Evolutionary conservation across 1,140 invertebrate genomes (phyloP).

Genomic region (Drosophila obscura): DNA sequence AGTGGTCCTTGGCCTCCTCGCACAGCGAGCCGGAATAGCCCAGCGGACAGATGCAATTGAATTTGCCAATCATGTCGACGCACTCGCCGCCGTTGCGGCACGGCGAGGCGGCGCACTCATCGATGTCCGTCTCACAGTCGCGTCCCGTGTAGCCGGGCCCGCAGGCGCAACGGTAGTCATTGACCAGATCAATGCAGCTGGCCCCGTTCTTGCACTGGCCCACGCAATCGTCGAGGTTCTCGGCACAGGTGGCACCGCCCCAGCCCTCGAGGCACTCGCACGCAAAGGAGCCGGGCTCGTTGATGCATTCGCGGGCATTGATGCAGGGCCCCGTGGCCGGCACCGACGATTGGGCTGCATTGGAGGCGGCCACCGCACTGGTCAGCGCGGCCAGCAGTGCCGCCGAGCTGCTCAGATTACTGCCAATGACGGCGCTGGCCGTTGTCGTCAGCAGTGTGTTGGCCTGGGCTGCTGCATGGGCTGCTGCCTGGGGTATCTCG

Average conservation of each 20-base stretch:
- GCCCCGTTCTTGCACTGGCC: constrained; percentile 92
- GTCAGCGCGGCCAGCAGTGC: constrained; percentile 93
- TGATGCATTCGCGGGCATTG: constrained; percentile 91
- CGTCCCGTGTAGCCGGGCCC: constrained; percentile 88
- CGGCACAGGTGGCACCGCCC: constrained; percentile 93
- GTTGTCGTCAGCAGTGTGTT: constrained; percentile 83
- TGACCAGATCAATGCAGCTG: constrained; percentile 90
- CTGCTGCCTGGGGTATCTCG: constrained; percentile 76
- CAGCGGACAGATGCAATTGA: constrained; percentile 89
- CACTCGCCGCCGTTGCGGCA: constrained; percentile 93
- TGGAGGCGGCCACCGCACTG: constrained; percentile 91
- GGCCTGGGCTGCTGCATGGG: constrained; percentile 13
- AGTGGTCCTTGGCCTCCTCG: constrained; percentile 93
- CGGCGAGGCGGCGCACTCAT: constrained; percentile 88
- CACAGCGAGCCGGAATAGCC: constrained; percentile 93
- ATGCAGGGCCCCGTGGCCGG: constrained; percentile 88
- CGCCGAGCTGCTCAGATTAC: constrained; percentile 84
- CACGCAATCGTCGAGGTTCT: constrained; percentile 94
- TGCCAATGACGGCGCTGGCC: constrained; percentile 66
- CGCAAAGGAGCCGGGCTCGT: constrained; percentile 92
- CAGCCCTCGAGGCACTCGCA: constrained; percentile 93
- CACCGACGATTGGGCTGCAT: constrained; percentile 16
- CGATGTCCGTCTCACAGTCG: constrained; percentile 90
- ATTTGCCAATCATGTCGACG: constrained; percentile 88
- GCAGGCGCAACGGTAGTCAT: constrained; percentile 92